Evolutionary conservation across 2,888 invertebrate species (phyloP), one percentile per base, ranked within the genome.

Genomic region (Chouioia cunea): DNA sequence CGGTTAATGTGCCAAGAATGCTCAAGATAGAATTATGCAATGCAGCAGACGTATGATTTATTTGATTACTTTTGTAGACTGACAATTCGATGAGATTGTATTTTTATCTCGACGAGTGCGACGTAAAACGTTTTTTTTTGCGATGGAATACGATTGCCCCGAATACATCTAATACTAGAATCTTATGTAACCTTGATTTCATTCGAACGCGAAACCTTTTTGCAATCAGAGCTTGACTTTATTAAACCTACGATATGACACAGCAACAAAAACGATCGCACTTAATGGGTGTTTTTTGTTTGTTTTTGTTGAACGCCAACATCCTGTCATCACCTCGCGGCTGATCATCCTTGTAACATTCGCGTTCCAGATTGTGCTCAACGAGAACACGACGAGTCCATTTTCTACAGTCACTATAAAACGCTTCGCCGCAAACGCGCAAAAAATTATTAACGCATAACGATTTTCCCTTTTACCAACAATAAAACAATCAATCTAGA

Each of bases 281-380:
- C 23, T 16, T 23, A 10, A 46, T 52, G 12, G 22, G 27, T 27
- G 54, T 46, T 50, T 36, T 36, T 36, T 36, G 2, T 20, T 14
- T 14, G 15, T 64, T 56, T 36, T 54, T 48, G 56, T 46, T 46
- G 10, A 16, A 15, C 16, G 22, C 1, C n/a, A 43, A 14, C 22
- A 15, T 50, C 22, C 36, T 27, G 15, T 47, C 27, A 2, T 18
- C 48, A 15, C 36, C 27, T 15, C 14, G 16, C 36, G n/a, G 36
- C 57, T 43, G 16, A 65, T 65, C 63, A 18, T 36, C 23, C 15
- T 36, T 50, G 46, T 48, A 48, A 50, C 53, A 59, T 59, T 52
- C 27, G 4, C 16, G 46, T 16, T 57, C 44, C 15, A 52, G 58
- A 52, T 65, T 4, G 1, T 8, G 48, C 15, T 20, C 36, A 65